Conservation (phyloP, 2,888 invertebrate species). For the Drosophila multiciliata region DNA sequence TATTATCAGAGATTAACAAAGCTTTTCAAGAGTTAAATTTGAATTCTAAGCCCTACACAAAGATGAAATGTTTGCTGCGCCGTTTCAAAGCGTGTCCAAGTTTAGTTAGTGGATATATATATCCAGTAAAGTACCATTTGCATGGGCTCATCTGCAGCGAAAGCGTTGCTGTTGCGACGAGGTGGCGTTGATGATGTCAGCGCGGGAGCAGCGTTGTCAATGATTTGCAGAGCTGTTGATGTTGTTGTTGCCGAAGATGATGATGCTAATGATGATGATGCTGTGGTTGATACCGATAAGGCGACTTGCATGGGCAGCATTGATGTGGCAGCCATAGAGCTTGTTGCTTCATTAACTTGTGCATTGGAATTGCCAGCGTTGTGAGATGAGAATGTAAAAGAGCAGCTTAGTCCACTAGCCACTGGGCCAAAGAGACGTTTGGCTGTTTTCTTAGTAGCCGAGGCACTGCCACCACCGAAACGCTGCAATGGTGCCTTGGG, state of each 20-base stretch:
- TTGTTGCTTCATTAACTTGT: conserved; percentile 33
- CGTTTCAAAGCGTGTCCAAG: conserved; percentile 58
- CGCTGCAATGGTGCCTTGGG: conserved; percentile 82
- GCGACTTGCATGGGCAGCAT: conserved; percentile 35
- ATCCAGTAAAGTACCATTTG: conserved; percentile 64
- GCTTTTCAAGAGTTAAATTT: neutral
- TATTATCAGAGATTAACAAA: neutral
- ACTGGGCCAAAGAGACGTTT: conserved; percentile 67
- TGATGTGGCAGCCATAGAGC: conserved; percentile 49
- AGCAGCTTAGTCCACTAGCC: conserved; percentile 13
- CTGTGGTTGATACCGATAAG: conserved; percentile 29
- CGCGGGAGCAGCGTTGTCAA: conserved; percentile 37
- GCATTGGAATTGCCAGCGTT: conserved; percentile 14
- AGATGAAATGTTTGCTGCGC: conserved; percentile 24
- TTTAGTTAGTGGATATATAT: conserved; percentile 4
- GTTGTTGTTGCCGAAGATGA: conserved; percentile 31
- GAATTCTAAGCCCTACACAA: conserved; percentile 7
- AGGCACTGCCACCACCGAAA: conserved; percentile 37
- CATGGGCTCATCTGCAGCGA: conserved; percentile 48
- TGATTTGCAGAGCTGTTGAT: conserved; percentile 31
- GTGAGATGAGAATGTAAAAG: conserved; percentile 44
- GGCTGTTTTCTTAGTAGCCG: conserved; percentile 59
- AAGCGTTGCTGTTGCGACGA: conserved; percentile 10
- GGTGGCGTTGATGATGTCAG: conserved; percentile 28
- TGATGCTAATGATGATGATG: conserved; percentile 36